A percentile compares a stretch with the other conserved stretches of the same genome.
phyloP scores from a whole-genome alignment of 2,888 invertebrate genomes.

The Cephus rjabovi region DNA sequence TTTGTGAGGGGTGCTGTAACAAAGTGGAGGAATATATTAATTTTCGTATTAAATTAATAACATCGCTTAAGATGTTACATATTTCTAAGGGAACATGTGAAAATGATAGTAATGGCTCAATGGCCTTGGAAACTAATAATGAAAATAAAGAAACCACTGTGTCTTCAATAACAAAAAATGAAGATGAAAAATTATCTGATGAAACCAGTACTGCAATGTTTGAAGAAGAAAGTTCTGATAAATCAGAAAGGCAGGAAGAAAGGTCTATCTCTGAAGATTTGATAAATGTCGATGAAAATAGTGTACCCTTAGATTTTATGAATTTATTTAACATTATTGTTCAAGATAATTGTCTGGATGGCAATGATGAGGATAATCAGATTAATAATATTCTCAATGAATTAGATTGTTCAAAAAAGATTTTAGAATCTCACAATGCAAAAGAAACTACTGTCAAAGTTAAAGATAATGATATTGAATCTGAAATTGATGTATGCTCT shows the following conservation, averaged over 20 bases:
- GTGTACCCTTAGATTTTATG: conserved; percentile 23
- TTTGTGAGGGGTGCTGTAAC: conserved; percentile 66
- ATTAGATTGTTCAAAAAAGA: conserved; percentile 27
- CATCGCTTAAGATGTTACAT: conserved; percentile 24
- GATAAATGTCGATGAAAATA: conserved; percentile 38
- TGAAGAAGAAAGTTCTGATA: too few species aligned
- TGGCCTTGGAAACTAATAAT: neutral
- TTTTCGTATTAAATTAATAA: conserved; percentile 32
- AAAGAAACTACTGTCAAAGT: conserved; percentile 22
- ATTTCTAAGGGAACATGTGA: conserved; percentile 5
- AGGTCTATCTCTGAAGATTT: conserved; percentile 27
- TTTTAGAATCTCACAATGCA: conserved; percentile 18
- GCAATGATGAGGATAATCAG: conserved; percentile 30
- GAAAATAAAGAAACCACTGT: neutral
- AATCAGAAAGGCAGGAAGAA: conserved; percentile 9
- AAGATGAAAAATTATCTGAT: neutral
- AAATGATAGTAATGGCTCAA: neutral
- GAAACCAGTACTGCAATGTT: too few species aligned
- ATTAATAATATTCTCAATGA: conserved; percentile 34
- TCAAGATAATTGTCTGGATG: conserved; percentile 12
- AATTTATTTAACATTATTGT: conserved; percentile 20
- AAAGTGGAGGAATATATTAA: conserved; percentile 36
- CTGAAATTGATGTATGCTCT: conserved; percentile 49
- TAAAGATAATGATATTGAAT: conserved; percentile 40
- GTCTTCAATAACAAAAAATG: neutral